A percentile compares a stretch with the other conserved stretches of the same genome.
Conservation (phyloP, 2,888 invertebrate genomes). For the Trichopoda pennipes region DNA sequence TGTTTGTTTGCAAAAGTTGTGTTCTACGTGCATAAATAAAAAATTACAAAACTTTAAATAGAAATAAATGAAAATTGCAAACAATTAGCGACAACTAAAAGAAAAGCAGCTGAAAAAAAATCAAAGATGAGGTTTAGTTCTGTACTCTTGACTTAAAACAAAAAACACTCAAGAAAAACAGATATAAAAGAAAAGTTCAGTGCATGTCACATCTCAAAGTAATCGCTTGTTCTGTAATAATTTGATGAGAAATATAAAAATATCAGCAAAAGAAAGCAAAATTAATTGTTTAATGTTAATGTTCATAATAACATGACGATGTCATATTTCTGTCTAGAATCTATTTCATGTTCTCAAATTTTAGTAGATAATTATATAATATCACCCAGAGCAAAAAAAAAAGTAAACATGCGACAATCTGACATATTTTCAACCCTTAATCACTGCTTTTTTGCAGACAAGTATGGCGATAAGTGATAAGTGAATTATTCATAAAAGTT, state of each 20-base stretch:
- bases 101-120: constrained; percentile 33
- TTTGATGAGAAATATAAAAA: constrained; percentile 38
- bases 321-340: constrained; percentile 18
- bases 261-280: neutral
- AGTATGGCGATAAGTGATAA: too few species aligned
- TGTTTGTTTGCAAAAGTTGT: constrained; percentile 32
- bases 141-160: constrained; percentile 25
- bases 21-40: constrained; percentile 29
- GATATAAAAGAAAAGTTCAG: constrained; percentile 6
- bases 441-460: too few species aligned
- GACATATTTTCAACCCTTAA: too few species aligned
- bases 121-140: constrained; percentile 21
- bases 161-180: constrained; percentile 15
- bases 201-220: constrained; percentile 40
- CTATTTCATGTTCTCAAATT: constrained; percentile 9
- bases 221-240: constrained; percentile 39
- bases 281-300: neutral
- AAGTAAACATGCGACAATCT: neutral
- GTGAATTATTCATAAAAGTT: too few species aligned
- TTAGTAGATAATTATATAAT: neutral
- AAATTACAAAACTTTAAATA: constrained; percentile 26
- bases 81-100: constrained; percentile 62
- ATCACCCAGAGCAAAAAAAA: neutral
- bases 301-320: constrained; percentile 12
- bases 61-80: constrained; percentile 58